Base-by-base conservation (phyloP, 1,140 invertebrate genomes). In the Lepidurus couesii region DNA sequence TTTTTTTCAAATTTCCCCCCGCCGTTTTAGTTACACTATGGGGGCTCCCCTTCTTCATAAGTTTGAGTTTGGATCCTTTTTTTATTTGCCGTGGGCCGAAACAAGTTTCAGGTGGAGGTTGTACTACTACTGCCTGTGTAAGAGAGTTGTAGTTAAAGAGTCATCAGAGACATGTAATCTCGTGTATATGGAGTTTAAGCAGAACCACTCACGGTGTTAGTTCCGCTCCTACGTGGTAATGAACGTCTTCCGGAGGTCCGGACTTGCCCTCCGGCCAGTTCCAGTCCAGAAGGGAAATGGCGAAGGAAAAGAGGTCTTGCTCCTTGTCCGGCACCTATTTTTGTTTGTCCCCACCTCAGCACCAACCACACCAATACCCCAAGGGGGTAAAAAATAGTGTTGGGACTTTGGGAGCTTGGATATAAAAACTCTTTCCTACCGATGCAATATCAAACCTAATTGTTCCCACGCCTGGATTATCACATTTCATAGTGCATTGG, bases 171-270 rank as follows among this genome's bases (percentile, higher is more conserved):
- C 53, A 65, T 65, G 53, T 65, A 65, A 65, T 65, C 53, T 65
- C 53, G 53, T 65, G 53, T 65, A 21, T 65, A 16, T 65, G 53
- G 53, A 65, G 53, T 65, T 65, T 65, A 65, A 65, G 53, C 53
- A 65, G 53, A 65, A 65, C 53, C 53, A 65, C 53, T 65, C 53
- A 65, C 53, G 53, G 53, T 65, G 53, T 65, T 65, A 65, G 53
- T 65, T 65, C 53, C 53, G 53, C 53, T 65, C 53, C 53, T 65
- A 65, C 53, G 53, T n/a, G 53, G 53, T 65, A 65, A 65, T 65
- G 53, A 65, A 65, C 53, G 53, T 65, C 53, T 65, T 65, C 53
- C 53, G 53, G 53, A 65, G 53, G 53, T n/a, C 53, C 53, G 53
- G 53, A 65, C 8, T 65, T 65, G 53, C 53, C 53, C 53, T n/a